Base-by-base conservation (phyloP, 2,797 vertebrate species). In the Staurois parvus region DNA sequence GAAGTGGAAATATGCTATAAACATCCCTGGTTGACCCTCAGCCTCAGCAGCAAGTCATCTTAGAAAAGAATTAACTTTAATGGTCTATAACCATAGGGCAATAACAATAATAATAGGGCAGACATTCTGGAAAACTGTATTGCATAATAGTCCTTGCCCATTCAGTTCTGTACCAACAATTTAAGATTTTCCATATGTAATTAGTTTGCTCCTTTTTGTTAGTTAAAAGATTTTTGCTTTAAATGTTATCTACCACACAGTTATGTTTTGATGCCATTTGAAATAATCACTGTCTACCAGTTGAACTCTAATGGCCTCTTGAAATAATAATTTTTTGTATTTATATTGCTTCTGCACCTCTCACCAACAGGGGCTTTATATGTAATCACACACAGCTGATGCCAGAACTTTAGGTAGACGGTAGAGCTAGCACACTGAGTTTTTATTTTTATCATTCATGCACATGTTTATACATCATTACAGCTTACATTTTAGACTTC, bases 261-360 rank as follows among this genome's bases (percentile, higher is more conserved):
- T 75, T 76, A 59, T 59, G 67, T 76, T 86, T 75, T 34, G 5
- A 1, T 32, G 76, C 84, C 48, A 72, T 77, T 77, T 77, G 59
- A 70, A 76, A 30, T 86, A 82, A 86, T 86, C 52, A 64, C 72
- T 72, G 37, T 76, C 72, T 76, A 64, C 70, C 40, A 66, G 45
- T 37, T 45, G 67, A 81, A 85, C 52, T 24, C 75, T 77, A 81
- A 82, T 81, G 67, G 34, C 28, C 37, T 24, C 32, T 28, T 64
- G 32, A 76, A 45, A 72, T 81, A 72, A 28, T 64, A 29, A 19
- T 67, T 82, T 42, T 76, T 40, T 79, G 45, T 21, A 79, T 26
- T 19, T 37, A 45, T 40, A 29, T 70, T 32, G 40, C 15, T 28
- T n/a, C 59, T 76, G 72, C 30, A 32, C 48, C 64, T 13, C 62